Evolutionary conservation across 2,888 invertebrate genomes (phyloP).

Genomic region (Buathra laborator): DNA sequence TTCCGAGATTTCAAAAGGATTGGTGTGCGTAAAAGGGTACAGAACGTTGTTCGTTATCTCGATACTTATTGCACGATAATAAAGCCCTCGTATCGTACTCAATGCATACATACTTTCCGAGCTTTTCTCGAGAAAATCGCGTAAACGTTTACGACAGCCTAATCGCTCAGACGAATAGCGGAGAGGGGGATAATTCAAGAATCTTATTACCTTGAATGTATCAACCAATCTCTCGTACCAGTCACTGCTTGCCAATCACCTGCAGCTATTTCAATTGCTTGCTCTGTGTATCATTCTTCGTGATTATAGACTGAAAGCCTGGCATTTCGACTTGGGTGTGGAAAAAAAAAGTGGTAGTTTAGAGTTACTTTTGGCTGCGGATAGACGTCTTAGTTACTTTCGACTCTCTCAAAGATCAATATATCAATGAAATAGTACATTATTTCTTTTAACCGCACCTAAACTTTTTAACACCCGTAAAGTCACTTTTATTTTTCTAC

Average conservation of each 20-base stretch:
- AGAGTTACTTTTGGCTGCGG: too few species aligned
- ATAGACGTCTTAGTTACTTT: too few species aligned
- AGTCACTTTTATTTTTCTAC: too few species aligned
- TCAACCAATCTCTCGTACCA: too few species aligned
- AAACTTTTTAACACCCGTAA: too few species aligned
- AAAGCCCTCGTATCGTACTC: slow-evolving; percentile 29
- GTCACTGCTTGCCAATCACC: not conserved
- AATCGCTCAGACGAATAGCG: not conserved
- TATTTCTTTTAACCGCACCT: too few species aligned
- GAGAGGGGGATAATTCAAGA: slow-evolving; percentile 23
- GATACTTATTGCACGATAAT: slow-evolving; percentile 44
- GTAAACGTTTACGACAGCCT: slow-evolving; percentile 60
- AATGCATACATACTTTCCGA: not conserved
- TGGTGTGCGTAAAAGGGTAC: not conserved
- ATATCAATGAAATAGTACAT: too few species aligned
- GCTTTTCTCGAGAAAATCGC: slow-evolving; percentile 5
- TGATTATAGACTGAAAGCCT: too few species aligned
- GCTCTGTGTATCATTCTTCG: not conserved
- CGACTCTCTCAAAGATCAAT: too few species aligned
- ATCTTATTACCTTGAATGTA: slow-evolving; percentile 25
- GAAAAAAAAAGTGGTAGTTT: too few species aligned
- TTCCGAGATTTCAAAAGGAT: not conserved
- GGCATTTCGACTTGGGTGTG: too few species aligned
- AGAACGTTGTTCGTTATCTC: slow-evolving; percentile 24
- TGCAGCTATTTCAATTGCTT: not conserved